Conservation (phyloP, 2,888 invertebrate species). For the Halictus quadricinctus region DNA sequence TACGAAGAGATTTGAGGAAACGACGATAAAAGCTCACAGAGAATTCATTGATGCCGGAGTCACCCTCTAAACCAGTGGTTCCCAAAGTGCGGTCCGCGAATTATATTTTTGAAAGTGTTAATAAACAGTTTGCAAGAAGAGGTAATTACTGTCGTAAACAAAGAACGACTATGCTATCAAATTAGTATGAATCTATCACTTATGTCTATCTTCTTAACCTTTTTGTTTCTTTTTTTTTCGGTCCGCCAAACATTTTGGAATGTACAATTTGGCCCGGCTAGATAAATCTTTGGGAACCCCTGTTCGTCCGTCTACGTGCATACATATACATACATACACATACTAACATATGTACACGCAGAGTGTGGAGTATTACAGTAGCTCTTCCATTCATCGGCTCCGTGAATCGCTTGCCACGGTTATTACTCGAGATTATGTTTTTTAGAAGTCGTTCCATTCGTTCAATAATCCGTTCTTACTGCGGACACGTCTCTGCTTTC, state of each 20-base stretch:
- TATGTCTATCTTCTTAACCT: no score
- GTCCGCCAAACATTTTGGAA: no score
- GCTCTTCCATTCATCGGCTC: not conserved
- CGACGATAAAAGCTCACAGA: conserved; percentile 76
- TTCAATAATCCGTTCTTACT: not conserved
- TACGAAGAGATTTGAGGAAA: conserved; percentile 74
- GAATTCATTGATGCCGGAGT: conserved; percentile 76
- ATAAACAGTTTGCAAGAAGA: no score
- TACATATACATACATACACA: no score
- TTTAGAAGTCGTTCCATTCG: not conserved
- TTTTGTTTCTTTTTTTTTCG: no score
- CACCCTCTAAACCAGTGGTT: conserved; percentile 11
- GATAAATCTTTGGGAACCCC: no score
- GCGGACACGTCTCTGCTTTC: not conserved
- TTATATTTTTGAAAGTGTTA: no score
- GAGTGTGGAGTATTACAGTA: not conserved
- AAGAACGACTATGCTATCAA: no score
- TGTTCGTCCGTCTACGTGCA: not conserved
- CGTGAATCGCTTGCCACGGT: not conserved
- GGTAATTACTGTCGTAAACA: no score
- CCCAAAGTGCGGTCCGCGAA: no score
- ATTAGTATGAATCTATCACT: no score
- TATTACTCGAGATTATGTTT: not conserved
- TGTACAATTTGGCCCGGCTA: no score
- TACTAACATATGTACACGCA: not conserved